Conservation (phyloP, 2,888 invertebrate species). For the Slavum lentiscoides region DNA sequence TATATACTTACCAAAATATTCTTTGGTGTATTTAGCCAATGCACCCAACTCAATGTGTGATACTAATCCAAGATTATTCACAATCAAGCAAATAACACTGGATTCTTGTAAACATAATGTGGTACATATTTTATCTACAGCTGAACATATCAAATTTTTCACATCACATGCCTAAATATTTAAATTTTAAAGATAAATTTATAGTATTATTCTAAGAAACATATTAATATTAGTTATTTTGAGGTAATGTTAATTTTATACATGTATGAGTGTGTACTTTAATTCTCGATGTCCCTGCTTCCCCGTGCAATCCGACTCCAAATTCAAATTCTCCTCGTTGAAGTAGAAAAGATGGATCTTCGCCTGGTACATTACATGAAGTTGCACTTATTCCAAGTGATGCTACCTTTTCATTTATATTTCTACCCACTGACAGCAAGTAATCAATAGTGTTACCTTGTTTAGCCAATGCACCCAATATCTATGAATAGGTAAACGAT, state of each 20-base stretch:
- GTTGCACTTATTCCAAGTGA: conserved; percentile 73
- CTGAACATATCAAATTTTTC: conserved; percentile 54
- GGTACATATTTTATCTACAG: conserved; percentile 55
- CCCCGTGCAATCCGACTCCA: conserved; percentile 66
- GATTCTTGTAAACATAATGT: conserved; percentile 54
- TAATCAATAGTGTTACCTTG: conserved; percentile 63
- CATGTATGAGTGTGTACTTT: conserved; percentile 60
- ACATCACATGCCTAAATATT: conserved; percentile 33
- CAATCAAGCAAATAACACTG: conserved; percentile 66
- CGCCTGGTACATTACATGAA: conserved; percentile 71
- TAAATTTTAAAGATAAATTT: not conserved
- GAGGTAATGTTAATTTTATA: not conserved
- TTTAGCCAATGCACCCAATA: conserved; percentile 76
- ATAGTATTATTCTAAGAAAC: not conserved
- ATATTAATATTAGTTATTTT: not conserved
- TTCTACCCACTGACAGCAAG: conserved; percentile 60
- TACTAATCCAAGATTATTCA: conserved; percentile 79
- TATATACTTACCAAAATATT: conserved; percentile 66
- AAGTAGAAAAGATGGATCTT: conserved; percentile 67
- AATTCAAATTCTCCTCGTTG: conserved; percentile 70
- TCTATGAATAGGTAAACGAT: conserved; percentile 60
- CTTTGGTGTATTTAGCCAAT: conserved; percentile 68
- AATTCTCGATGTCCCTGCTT: conserved; percentile 59
- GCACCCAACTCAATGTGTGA: conserved; percentile 77
- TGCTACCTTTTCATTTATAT: conserved; percentile 65